A percentile compares a stretch with the other conserved stretches of the same genome.
Evolutionary conservation across 2,888 invertebrate species (phyloP).

Genomic region (Phyllotreta striolata): DNA sequence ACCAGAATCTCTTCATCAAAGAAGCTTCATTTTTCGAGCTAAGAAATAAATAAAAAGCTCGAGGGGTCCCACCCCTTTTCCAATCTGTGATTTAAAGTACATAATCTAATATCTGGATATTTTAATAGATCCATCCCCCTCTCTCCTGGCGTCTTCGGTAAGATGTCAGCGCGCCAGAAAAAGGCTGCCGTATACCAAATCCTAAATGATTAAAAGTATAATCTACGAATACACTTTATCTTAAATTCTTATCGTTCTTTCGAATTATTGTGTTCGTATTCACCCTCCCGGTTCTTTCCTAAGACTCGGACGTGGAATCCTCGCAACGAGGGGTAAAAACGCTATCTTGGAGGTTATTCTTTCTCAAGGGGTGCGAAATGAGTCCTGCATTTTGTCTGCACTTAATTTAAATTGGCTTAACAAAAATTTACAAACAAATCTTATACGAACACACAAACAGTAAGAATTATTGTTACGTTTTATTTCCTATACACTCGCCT

Average conservation of each 20-base stretch:
- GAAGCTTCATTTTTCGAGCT: slow-evolving; percentile 35
- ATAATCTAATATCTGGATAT: slow-evolving; percentile 53
- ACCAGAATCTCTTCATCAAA: slow-evolving; percentile 38
- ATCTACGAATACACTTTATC: slow-evolving; percentile 57
- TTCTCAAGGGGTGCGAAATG: slow-evolving; percentile 13
- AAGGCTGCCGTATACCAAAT: slow-evolving; percentile 42
- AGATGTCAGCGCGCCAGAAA: slow-evolving; percentile 33
- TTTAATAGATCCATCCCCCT: slow-evolving; percentile 29
- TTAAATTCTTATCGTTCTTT: slow-evolving; percentile 50
- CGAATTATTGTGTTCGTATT: slow-evolving; percentile 40
- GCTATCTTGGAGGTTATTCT: slow-evolving; percentile 15
- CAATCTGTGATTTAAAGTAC: slow-evolving; percentile 55
- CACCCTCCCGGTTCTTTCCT: slow-evolving; percentile 29
- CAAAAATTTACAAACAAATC: too few species aligned
- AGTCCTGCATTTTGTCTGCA: too few species aligned
- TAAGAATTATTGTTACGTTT: too few species aligned
- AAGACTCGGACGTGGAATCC: slow-evolving; percentile 19
- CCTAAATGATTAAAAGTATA: slow-evolving; percentile 58
- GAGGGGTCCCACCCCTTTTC: slow-evolving; percentile 46
- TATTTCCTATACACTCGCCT: too few species aligned
- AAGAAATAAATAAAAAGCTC: slow-evolving; percentile 37
- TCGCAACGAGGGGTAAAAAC: slow-evolving; percentile 14
- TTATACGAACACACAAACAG: too few species aligned
- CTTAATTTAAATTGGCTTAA: too few species aligned
- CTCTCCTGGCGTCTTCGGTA: slow-evolving; percentile 24